Base-by-base conservation (phyloP, 37 sponge, comb jelly and placozoan genomes). In the Dysidea cf. avara region DNA sequence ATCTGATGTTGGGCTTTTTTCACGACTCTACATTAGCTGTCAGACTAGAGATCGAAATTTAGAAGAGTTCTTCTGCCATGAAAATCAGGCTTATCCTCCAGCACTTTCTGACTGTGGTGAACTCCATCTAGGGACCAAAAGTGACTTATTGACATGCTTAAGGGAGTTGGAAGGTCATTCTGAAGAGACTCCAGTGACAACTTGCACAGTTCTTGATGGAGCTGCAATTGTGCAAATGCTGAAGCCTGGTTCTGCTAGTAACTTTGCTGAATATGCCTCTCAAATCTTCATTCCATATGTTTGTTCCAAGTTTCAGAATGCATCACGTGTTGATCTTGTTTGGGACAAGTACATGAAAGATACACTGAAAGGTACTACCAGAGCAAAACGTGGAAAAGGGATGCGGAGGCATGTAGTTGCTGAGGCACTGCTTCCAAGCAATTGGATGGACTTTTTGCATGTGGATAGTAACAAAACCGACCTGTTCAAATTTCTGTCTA, bases 151-250 rank as follows among this genome's bases (percentile, higher is more conserved):
- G 49, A 33, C 33, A 18, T 77, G n/a, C 66, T 20, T 77, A 36
- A 62, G 66, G 57, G n/a, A n/a, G n/a, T n/a, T n/a, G 5, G 46
- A 43, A 43, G 46, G 9, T 43, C 56, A 9, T 67, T 66, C 16
- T 32, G 38, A 52, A 67, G 20, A 14, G 39, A 20, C 20, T 50
- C 53, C 68, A 47, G 66, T 65, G 26, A 9, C 46, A 43, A 43
- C 7, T 43, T 12, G 46, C 46, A 9, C 9, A 43, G 31, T 77
- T 3, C 51, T 77, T 53, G 78, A 77, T 65, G 67, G 68, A 54
- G 78, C 78, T 54, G 78, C 68, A 18, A 77, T 77, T 12, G 36
- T 77, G 2, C 64, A 77, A 24, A 77, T 77, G 67, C 67, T 77
- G 53, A 39, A 53, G 68, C 78, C 78, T 34, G 67, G 55, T 66